Base-by-base conservation (phyloP, 2,888 invertebrate species). In the Leptinotarsa rubiginosa region DNA sequence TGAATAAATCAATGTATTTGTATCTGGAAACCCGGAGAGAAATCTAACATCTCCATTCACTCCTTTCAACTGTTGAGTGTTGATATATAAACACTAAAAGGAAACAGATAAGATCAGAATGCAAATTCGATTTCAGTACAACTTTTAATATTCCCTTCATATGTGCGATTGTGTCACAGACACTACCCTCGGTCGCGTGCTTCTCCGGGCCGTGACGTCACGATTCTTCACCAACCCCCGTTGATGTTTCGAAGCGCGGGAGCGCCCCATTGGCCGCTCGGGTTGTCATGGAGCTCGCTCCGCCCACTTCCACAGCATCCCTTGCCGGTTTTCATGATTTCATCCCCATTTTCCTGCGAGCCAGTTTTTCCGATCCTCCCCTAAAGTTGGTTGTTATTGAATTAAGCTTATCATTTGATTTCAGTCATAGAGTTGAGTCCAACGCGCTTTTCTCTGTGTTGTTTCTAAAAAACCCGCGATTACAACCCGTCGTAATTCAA, bases 381-480 rank as follows among this genome's bases (percentile, higher is more conserved):
- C 81, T 79, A 84, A 84, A 85, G 81, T 84, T 83, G 84, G 88
- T 89, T 90, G 91, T 93, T 93, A 93, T 93, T 92, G 92, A 93
- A 93, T 93, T 93, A 93, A 91, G 92, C 92, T 92, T 92, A 93
- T 93, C 93, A 93, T 93, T 90, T 90, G 90, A 90, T 90, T 90
- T 90, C 89, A 88, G 86, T 87, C 87, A 86, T 87, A 87, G 87
- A 87, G 88, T 87, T 87, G 88, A 88, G 85, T 86, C 87, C 87
- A 85, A 83, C 86, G 85, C 85, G 86, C 50, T 83, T 82, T 81
- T 81, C 81, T 82, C 82, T 82, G 83, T 83, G 79, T 81, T 83
- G 78, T 83, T 83, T 85, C 84, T 85, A 82, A 86, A 86, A 85
- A 85, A 85, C 85, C 84, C 85, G 86, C 85, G 85, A 86, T 80